Conservation (phyloP, 1,140 invertebrate species). For the Mycetomoellerius zeteki region DNA sequence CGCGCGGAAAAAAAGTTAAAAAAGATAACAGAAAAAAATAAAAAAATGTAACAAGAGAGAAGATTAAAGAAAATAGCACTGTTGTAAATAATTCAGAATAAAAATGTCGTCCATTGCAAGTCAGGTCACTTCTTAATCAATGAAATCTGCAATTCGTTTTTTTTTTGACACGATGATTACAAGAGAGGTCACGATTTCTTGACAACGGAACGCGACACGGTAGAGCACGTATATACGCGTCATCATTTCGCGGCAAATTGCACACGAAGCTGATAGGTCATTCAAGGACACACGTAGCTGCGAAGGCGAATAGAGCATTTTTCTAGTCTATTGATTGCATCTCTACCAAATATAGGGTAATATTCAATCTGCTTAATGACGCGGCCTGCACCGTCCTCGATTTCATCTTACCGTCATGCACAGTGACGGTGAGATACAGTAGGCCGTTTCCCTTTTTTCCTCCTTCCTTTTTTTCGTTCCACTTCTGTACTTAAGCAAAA, state of each 20-base stretch:
- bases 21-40: neutral
- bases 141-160: neutral
- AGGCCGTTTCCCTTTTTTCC: slow-evolving; percentile 13
- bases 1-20: neutral
- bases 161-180: neutral
- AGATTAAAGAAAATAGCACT: neutral
- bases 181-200: slow-evolving; percentile 13
- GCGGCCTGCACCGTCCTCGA: slow-evolving; percentile 75
- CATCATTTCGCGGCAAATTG: slow-evolving; percentile 69
- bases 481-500: slow-evolving; percentile 70
- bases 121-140: neutral
- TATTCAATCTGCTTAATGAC: slow-evolving; percentile 83
- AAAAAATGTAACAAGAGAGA: neutral
- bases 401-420: slow-evolving; percentile 72
- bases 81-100: neutral
- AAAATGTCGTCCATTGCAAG: neutral
- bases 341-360: slow-evolving; percentile 81
- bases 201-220: neutral
- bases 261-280: slow-evolving; percentile 68
- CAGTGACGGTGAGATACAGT: slow-evolving; percentile 54
- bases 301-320: slow-evolving; percentile 74
- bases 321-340: slow-evolving; percentile 80
- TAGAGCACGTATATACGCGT: slow-evolving; percentile 15
- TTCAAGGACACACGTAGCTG: slow-evolving; percentile 68
- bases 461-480: slow-evolving; percentile 57